Conservation (phyloP, 92 coral and sea anemone genomes). For the Zoanthus sansibaricus region DNA sequence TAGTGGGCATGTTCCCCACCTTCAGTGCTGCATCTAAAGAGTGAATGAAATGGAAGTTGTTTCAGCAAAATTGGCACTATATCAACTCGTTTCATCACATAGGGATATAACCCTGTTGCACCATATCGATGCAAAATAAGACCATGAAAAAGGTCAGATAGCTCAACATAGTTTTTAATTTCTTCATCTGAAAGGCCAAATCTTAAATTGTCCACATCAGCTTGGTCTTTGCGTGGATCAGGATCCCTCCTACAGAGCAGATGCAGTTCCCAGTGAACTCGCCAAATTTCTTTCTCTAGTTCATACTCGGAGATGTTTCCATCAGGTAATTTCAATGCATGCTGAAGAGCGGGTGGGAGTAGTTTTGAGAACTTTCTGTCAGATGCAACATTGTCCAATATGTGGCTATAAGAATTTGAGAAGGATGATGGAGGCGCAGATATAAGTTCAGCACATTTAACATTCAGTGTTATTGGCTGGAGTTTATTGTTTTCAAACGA, state of each 20-base stretch:
- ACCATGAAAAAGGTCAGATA: conserved; percentile 35
- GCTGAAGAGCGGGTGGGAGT: conserved; percentile 29
- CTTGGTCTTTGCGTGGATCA: conserved; percentile 35
- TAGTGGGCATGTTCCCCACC: conserved; percentile 41
- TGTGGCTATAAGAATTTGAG: no score
- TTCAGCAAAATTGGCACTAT: conserved; percentile 41
- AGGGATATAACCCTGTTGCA: conserved; percentile 32
- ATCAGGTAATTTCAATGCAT: conserved; percentile 18
- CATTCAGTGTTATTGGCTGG: conserved; percentile 47
- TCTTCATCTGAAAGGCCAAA: conserved; percentile 49
- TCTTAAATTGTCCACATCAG: conserved; percentile 4
- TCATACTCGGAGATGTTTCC: conserved; percentile 42
- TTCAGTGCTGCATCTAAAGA: conserved; percentile 40
- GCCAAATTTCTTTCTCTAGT: conserved; percentile 50
- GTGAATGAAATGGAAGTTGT: conserved; percentile 51
- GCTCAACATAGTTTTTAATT: conserved; percentile 36
- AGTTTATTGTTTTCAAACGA: conserved; percentile 48
- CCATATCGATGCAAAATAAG: conserved; percentile 49
- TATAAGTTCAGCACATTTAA: conserved; percentile 45
- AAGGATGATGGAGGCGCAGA: not conserved
- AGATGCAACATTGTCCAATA: conserved; percentile 49
- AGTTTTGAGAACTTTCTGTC: not conserved
- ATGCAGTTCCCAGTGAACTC: conserved; percentile 31
- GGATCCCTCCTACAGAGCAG: conserved; percentile 32
- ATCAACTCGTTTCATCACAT: conserved; percentile 56